phyloP scores from a whole-genome alignment of 2,888 invertebrate species.

The Molanna angustata region DNA sequence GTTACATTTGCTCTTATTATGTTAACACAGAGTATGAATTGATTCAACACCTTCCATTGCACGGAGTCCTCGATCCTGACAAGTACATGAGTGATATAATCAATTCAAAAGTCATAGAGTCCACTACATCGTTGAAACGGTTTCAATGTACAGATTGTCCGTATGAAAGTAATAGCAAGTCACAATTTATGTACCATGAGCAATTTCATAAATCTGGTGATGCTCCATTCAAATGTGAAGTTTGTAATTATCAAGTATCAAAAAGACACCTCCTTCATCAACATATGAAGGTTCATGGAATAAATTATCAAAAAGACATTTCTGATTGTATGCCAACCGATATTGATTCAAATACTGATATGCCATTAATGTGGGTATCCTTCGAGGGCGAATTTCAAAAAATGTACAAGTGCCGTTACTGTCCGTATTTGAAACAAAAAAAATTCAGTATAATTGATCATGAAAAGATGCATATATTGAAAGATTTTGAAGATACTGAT shows the following conservation, averaged over 20 bases:
- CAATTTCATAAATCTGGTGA: slow-evolving; percentile 76
- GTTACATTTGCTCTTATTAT: slow-evolving; percentile 78
- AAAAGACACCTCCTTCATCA: slow-evolving; percentile 79
- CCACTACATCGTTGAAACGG: slow-evolving; percentile 53
- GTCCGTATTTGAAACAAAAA: slow-evolving; percentile 80
- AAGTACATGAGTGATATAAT: slow-evolving; percentile 53
- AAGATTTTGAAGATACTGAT: slow-evolving; percentile 42
- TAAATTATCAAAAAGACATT: slow-evolving; percentile 38
- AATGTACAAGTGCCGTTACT: slow-evolving; percentile 81
- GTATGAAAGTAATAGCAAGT: slow-evolving; percentile 81
- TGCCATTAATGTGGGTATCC: slow-evolving; percentile 74
- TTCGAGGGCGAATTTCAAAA: slow-evolving; percentile 70
- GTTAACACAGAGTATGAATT: slow-evolving; percentile 68
- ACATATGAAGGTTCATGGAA: slow-evolving; percentile 74
- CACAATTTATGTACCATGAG: slow-evolving; percentile 82
- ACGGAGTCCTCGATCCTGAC: slow-evolving; percentile 60
- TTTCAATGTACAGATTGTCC: slow-evolving; percentile 80
- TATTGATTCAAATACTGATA: slow-evolving; percentile 44
- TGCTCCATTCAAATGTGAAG: slow-evolving; percentile 75
- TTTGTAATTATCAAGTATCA: slow-evolving; percentile 80
- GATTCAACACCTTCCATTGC: slow-evolving; percentile 64
- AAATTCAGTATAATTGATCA: slow-evolving; percentile 79
- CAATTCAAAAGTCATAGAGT: slow-evolving; percentile 43
- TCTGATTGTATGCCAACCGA: slow-evolving; percentile 42
- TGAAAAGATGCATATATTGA: slow-evolving; percentile 70